Base-by-base conservation (phyloP, 2,888 invertebrate genomes). In the Drosophila infuscata region DNA sequence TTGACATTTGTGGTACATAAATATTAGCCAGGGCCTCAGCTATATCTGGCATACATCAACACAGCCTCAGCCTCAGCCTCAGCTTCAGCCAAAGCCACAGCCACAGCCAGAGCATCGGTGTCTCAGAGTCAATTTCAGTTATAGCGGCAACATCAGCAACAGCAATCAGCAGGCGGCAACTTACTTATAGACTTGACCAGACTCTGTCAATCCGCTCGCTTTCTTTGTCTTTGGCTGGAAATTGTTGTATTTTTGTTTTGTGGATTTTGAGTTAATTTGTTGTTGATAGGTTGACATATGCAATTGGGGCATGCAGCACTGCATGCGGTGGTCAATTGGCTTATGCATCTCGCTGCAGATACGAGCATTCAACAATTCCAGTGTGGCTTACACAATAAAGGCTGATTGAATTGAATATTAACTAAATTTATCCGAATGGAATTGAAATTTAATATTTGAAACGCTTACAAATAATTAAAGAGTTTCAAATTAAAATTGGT, bases 1-100 rank as follows among this genome's bases (percentile, higher is more conserved):
- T 89, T 86, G 89, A 89, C 84, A 89, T 85, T 89, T 85, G 84
- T 89, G 84, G 89, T 85, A 85, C 84, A 85, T 89, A 85, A 89
- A 89, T 89, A 88, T 84, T 89, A 89, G 89, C 89, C 84, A 89
- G 81, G 67, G 84, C 79, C 64, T 58, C 57, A 36, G 67, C 60
- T 58, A 53, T 49, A 58, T 38, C 66, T 62, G 59, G 63, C 85
- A 85, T 82, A 82, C 80, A 82, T 85, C 81, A 82, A 85, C 81
- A 81, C 74, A 70, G 82, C 60, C 43, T 30, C 58, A 59, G 58
- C 48, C 8, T 67, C 83, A 74, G 74, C 53, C 43, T 41, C 41
- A 32, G 59, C 29, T 61, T 51, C 60, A 53, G 65, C 65, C 56
- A 48, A 58, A 68, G 70, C 79, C 66, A 43, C 72, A 68, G 59